These are phyloP conservation scores for Takifugu bimaculatus DNA, from an alignment of 2,113 vertebrate genomes.

Conservation along the genomic window DNA sequence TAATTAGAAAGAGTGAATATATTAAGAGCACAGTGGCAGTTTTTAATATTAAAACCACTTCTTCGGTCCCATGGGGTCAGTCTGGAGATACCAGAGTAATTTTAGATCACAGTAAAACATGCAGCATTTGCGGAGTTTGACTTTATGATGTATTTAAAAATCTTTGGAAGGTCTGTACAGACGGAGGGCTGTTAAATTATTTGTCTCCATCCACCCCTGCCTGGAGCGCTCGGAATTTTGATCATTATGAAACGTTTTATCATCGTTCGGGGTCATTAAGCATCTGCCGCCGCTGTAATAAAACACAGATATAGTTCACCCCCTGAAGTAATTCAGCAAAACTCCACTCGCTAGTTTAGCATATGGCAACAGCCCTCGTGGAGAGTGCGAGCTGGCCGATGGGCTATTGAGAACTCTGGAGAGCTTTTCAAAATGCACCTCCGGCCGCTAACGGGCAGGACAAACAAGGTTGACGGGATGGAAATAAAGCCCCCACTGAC, in stretches of 20 bases:
- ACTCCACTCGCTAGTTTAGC: slow-evolving; percentile 50
- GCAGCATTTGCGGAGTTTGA: slow-evolving; percentile 16
- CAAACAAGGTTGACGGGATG: too few relatives aligned
- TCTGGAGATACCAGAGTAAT: slow-evolving; percentile 11
- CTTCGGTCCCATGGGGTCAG: slow-evolving; percentile 15
- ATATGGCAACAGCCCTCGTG: slow-evolving; percentile 40
- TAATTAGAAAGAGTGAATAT: slow-evolving; percentile 43
- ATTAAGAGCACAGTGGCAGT: slow-evolving; percentile 21
- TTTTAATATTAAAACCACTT: slow-evolving; percentile 23
- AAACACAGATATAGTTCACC: slow-evolving; percentile 51
- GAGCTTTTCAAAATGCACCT: too few relatives aligned
- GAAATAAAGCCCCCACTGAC: too few relatives aligned
- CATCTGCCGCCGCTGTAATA: slow-evolving; percentile 64
- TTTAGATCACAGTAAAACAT: slow-evolving; percentile 19
- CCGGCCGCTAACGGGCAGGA: too few relatives aligned
- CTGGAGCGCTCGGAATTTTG: slow-evolving; percentile 28
- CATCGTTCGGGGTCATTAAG: slow-evolving; percentile 62
- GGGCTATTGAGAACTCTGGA: background rate
- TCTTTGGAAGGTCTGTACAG: slow-evolving; percentile 24
- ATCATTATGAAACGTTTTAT: slow-evolving; percentile 62
- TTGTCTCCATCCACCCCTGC: slow-evolving; percentile 22
- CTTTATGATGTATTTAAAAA: slow-evolving; percentile 32
- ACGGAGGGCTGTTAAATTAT: slow-evolving; percentile 43
- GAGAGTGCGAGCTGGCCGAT: slow-evolving; percentile 40
- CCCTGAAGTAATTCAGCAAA: slow-evolving; percentile 44